Conservation (phyloP, 2,797 vertebrate species). For the Eptatretus atami region DNA sequence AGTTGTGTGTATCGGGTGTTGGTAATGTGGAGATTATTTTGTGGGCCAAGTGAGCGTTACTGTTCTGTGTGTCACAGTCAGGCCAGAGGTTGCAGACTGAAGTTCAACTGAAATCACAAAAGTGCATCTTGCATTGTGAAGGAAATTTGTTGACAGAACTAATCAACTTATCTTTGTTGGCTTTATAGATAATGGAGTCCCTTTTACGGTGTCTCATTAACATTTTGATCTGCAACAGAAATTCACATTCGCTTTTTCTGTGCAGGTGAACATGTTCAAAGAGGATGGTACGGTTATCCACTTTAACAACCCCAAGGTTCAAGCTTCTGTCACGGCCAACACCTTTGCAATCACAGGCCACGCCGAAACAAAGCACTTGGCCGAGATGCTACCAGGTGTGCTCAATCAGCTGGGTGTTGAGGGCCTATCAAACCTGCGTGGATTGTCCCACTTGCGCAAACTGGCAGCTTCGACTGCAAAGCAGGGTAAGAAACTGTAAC, state of each 20-base stretch:
- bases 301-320: conserved; percentile 97
- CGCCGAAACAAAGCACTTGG: conserved; percentile 81
- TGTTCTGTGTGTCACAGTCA: too few relatives aligned
- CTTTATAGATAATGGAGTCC: neutral
- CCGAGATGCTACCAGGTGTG: conserved; percentile 94
- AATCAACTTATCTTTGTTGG: too few relatives aligned
- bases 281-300: conserved; percentile 91
- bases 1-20: too few relatives aligned
- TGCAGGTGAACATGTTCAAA: conserved; percentile 93
- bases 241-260: neutral
- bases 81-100: too few relatives aligned
- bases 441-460: conserved; percentile 37
- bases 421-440: conserved; percentile 86
- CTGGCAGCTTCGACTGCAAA: too few relatives aligned
- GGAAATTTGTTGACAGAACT: too few relatives aligned
- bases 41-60: too few relatives aligned
- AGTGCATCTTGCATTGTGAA: too few relatives aligned
- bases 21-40: too few relatives aligned
- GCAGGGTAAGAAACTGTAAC: too few relatives aligned
- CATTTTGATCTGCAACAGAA: neutral
- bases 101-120: too few relatives aligned
- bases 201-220: conserved; percentile 10
- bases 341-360: conserved; percentile 91
- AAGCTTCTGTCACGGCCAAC: conserved; percentile 81
- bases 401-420: conserved; percentile 89